phyloP scores from a whole-genome alignment of 2,888 invertebrate genomes.

The Melanotus villosus region DNA sequence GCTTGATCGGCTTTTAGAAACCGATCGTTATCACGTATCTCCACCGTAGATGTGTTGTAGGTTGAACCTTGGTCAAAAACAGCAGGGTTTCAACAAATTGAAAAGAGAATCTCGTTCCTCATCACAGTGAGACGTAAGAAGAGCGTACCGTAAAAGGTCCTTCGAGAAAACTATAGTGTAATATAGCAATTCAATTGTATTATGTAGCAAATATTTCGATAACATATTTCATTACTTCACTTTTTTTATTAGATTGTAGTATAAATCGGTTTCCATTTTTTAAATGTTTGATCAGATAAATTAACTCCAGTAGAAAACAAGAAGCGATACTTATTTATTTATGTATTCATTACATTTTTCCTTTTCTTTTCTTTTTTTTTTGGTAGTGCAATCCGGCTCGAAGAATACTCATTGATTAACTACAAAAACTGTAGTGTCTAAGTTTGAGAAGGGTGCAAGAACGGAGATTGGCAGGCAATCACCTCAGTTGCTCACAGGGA shows the following conservation, averaged over 20 bases:
- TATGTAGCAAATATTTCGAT: neutral
- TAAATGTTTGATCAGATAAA: too few relatives aligned
- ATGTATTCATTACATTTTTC: neutral
- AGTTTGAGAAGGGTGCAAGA: conserved; percentile 65
- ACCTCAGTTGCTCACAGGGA: conserved; percentile 66
- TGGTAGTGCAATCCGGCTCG: conserved; percentile 29
- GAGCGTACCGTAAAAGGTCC: too few relatives aligned
- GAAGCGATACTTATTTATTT: too few relatives aligned
- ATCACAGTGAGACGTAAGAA: too few relatives aligned
- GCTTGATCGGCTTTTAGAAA: too few relatives aligned
- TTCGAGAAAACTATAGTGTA: too few relatives aligned
- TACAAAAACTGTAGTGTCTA: conserved; percentile 57
- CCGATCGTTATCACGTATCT: neutral
- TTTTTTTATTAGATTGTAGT: too few relatives aligned
- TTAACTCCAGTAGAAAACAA: too few relatives aligned
- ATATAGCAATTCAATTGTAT: too few relatives aligned
- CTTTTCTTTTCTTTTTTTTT: neutral
- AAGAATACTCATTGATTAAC: conserved; percentile 62
- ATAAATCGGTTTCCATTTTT: too few relatives aligned
- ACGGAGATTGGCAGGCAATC: conserved; percentile 69
- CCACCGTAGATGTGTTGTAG: neutral
- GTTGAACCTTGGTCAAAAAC: conserved; percentile 58
- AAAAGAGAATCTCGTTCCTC: conserved; percentile 61
- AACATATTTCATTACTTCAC: neutral
- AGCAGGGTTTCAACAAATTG: conserved; percentile 63